A percentile compares a stretch with the other conserved stretches of the same genome.
phyloP scores from a whole-genome alignment of 2,797 vertebrate species.

The Falco cherrug region DNA sequence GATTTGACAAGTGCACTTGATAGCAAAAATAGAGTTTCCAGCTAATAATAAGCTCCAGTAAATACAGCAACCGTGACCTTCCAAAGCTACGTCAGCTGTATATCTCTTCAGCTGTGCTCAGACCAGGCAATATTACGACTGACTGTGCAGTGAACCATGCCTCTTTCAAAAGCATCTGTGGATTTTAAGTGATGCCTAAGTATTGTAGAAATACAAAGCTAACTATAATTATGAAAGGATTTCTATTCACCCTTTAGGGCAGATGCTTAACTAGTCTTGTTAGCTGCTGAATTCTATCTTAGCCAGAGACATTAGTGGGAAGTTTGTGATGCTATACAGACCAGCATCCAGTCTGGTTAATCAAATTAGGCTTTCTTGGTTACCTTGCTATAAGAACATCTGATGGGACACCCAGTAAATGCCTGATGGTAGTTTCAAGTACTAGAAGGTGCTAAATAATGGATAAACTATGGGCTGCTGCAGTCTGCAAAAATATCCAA shows the following conservation, averaged over 20 bases:
- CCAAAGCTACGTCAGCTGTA: slow-evolving; percentile 25
- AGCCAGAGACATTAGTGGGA: neutral
- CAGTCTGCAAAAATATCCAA: slow-evolving; percentile 8
- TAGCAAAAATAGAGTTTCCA: slow-evolving; percentile 66
- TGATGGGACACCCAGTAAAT: slow-evolving; percentile 29
- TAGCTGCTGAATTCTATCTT: neutral
- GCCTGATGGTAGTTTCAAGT: neutral
- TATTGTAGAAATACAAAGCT: slow-evolving; percentile 64
- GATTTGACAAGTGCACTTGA: slow-evolving; percentile 63
- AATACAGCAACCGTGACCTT: slow-evolving; percentile 59
- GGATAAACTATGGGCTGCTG: neutral
- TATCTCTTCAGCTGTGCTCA: slow-evolving; percentile 12
- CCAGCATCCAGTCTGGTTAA: slow-evolving; percentile 16
- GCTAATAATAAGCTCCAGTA: slow-evolving; percentile 62
- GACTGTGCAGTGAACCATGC: slow-evolving; percentile 40
- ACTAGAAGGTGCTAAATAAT: slow-evolving; percentile 15
- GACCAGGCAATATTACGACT: neutral
- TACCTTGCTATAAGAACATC: neutral
- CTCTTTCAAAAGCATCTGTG: slow-evolving; percentile 50
- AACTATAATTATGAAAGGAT: slow-evolving; percentile 53
- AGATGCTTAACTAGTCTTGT: neutral
- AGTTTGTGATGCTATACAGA: neutral
- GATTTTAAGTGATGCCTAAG: slow-evolving; percentile 62
- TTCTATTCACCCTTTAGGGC: slow-evolving; percentile 34
- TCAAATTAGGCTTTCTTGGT: slow-evolving; percentile 28